Percentiles rank a stretch among this genome's conserved stretches.
Conservation (phyloP, 2,797 vertebrate genomes). For the Aphelocoma californica region DNA sequence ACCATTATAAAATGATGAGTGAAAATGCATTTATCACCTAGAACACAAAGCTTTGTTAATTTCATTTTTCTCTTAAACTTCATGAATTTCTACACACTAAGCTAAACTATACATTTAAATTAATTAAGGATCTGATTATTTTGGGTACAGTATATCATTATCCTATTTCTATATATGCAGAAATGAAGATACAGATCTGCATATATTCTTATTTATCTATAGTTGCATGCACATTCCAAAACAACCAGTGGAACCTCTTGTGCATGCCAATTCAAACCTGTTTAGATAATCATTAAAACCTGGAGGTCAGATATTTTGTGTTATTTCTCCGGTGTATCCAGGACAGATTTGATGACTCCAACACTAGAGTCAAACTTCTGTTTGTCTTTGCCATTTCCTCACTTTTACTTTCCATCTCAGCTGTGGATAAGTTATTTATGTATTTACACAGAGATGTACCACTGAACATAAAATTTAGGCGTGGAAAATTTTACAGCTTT, state of each 20-base stretch:
- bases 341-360: not conserved
- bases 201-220: not conserved
- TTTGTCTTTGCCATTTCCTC: not conserved
- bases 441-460: not conserved
- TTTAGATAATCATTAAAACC: not conserved
- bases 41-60: not conserved
- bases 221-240: not conserved
- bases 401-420: not conserved
- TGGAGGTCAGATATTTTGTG: not conserved
- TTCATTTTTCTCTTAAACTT: not conserved
- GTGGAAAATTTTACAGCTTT: not conserved
- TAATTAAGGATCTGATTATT: not conserved
- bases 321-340: not conserved
- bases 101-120: not conserved
- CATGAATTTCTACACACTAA: not conserved
- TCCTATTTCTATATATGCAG: not conserved
- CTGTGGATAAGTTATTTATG: not conserved
- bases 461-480: not conserved
- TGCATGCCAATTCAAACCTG: not conserved
- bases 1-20: not conserved
- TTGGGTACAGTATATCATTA: not conserved
- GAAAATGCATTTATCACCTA: not conserved
- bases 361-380: not conserved
- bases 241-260: not conserved
- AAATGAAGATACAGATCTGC: not conserved